A percentile compares a stretch with the other conserved stretches of the same genome.
Conservation (phyloP, 2,888 invertebrate genomes). For the Mimachlamys varia region DNA sequence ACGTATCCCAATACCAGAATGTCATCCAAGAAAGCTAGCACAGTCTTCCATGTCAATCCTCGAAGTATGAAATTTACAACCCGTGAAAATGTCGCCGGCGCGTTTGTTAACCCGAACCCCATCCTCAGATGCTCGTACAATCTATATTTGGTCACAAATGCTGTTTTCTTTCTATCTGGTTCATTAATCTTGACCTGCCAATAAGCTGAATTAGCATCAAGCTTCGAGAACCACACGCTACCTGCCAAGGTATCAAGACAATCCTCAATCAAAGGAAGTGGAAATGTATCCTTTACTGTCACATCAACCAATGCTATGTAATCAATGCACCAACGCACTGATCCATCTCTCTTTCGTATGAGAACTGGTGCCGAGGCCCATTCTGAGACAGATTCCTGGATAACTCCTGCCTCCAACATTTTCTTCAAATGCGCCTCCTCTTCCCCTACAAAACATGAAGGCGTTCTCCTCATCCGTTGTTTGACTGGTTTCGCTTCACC, state of each 20-base stretch:
- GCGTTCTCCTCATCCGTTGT: constrained; percentile 54
- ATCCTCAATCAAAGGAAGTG: constrained; percentile 55
- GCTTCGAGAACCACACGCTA: constrained; percentile 53
- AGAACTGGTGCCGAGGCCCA: constrained; percentile 55
- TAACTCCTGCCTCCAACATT: constrained; percentile 51
- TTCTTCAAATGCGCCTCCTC: constrained; percentile 54
- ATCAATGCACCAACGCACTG: constrained; percentile 54
- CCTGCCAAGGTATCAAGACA: constrained; percentile 54
- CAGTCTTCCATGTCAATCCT: constrained; percentile 53
- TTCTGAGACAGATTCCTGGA: constrained; percentile 49
- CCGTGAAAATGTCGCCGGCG: constrained; percentile 60
- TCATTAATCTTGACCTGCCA: too few relatives aligned
- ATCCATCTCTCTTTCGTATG: constrained; percentile 53
- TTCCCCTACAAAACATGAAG: constrained; percentile 52
- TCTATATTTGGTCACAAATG: constrained; percentile 62
- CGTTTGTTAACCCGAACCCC: constrained; percentile 61
- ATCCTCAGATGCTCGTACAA: constrained; percentile 59
- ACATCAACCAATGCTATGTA: constrained; percentile 52
- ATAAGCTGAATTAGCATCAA: constrained; percentile 60
- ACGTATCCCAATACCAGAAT: too few relatives aligned
- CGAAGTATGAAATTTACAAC: constrained; percentile 55
- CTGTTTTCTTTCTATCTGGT: constrained; percentile 58
- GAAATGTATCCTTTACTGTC: constrained; percentile 53
- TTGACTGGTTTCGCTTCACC: constrained; percentile 51
- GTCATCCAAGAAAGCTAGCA: too few relatives aligned